Evolutionary conservation across 2,888 invertebrate genomes (phyloP).

Genomic region (Galerucella pusilla): DNA sequence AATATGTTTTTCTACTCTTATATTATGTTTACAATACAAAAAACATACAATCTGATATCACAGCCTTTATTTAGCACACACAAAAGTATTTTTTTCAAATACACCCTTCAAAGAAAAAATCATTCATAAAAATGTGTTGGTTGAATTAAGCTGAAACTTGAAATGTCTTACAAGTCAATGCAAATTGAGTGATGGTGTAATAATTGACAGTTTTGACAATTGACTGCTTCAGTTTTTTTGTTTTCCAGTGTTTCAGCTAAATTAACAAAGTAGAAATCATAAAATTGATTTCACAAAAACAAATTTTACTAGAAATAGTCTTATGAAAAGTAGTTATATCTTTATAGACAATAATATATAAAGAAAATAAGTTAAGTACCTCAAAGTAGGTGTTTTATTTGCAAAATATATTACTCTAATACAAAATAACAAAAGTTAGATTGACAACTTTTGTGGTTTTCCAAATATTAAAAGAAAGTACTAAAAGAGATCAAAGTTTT

Average conservation of each 20-base stretch:
- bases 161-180: neutral
- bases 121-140: neutral
- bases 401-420: slow-evolving; percentile 2
- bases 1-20: slow-evolving; percentile 45
- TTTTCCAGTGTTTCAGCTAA: neutral
- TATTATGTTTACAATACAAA: slow-evolving; percentile 48
- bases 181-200: neutral
- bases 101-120: neutral
- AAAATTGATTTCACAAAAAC: neutral
- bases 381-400: neutral
- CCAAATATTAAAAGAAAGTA: neutral
- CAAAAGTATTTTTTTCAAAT: slow-evolving; percentile 34
- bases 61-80: slow-evolving; percentile 62
- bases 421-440: slow-evolving; percentile 7
- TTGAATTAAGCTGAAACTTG: neutral
- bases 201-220: neutral
- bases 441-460: slow-evolving; percentile 6
- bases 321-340: neutral
- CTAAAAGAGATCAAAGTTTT: slow-evolving; percentile 25
- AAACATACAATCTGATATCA: slow-evolving; percentile 56
- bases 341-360: neutral
- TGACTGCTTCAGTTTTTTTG: neutral
- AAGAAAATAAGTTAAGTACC: neutral
- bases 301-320: neutral
- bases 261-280: neutral